Conservation (phyloP, 1,140 invertebrate species). For the Eulimnadia texana region DNA sequence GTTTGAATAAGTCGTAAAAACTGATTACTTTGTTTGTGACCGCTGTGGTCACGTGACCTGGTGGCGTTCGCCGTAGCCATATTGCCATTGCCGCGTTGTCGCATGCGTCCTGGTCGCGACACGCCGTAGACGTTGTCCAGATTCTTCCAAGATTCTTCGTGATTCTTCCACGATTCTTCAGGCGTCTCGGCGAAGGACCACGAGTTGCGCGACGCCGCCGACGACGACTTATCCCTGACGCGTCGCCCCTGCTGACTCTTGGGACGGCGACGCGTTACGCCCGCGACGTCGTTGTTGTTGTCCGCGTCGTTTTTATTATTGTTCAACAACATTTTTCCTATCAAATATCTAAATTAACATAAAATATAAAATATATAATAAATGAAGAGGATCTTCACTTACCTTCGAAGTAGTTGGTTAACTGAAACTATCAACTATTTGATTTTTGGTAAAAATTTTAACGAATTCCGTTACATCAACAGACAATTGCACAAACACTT, state of each 20-base stretch:
- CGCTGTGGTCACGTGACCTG: neutral
- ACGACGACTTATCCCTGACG: neutral
- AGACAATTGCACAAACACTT: too few species aligned
- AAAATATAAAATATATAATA: too few species aligned
- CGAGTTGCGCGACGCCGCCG: neutral
- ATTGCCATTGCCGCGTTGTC: neutral
- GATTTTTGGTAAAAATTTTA: too few species aligned
- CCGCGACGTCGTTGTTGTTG: neutral
- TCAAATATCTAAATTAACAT: too few species aligned
- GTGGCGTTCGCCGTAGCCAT: neutral
- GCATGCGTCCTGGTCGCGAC: neutral
- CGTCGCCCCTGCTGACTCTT: neutral
- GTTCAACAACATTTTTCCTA: neutral
- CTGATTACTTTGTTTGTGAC: neutral
- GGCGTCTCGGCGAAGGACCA: neutral
- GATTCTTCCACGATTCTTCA: neutral
- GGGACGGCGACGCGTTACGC: neutral
- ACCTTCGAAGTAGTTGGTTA: too few species aligned
- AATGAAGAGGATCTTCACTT: too few species aligned
- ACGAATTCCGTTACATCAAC: neutral
- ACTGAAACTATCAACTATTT: too few species aligned
- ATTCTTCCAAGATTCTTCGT: neutral
- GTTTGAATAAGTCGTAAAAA: neutral
- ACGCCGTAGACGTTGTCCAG: neutral
- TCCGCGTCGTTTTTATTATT: neutral